Evolutionary conservation across 1,140 invertebrate species (phyloP).

Genomic region (Matsumurasca onukii): DNA sequence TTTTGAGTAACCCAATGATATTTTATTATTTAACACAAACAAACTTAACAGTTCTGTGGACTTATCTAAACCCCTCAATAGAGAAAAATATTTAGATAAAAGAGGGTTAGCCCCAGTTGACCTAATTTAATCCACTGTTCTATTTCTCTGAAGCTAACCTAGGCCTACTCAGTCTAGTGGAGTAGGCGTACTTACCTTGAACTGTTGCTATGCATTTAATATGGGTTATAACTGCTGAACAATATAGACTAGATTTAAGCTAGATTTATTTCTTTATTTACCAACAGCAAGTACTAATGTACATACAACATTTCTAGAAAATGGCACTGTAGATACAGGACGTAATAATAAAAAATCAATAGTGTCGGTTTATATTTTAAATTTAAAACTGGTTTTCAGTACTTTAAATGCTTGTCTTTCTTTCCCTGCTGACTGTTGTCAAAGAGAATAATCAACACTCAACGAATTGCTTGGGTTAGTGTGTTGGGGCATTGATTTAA

Average conservation of each 20-base stretch:
- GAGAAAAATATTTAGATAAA: not conserved
- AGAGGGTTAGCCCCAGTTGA: not conserved
- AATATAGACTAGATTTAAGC: too few relatives aligned
- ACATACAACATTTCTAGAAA: too few relatives aligned
- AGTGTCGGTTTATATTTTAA: not conserved
- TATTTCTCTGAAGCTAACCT: too few relatives aligned
- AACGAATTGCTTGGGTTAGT: not conserved
- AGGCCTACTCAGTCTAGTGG: too few relatives aligned
- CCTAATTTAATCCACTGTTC: too few relatives aligned
- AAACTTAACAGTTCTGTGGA: not conserved
- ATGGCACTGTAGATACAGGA: too few relatives aligned
- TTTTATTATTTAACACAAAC: too few relatives aligned
- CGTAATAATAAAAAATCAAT: not conserved
- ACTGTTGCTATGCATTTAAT: too few relatives aligned
- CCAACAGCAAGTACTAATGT: too few relatives aligned
- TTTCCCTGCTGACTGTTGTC: not conserved
- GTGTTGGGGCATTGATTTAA: not conserved
- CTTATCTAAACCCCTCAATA: not conserved
- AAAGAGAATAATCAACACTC: not conserved
- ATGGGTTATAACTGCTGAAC: too few relatives aligned
- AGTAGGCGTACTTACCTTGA: too few relatives aligned
- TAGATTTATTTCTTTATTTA: too few relatives aligned
- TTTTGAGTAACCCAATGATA: not conserved
- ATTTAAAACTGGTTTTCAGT: not conserved
- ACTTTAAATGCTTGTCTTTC: not conserved